Base-by-base conservation (phyloP, 1,140 invertebrate genomes). In the Caenorhabditis remanei region DNA sequence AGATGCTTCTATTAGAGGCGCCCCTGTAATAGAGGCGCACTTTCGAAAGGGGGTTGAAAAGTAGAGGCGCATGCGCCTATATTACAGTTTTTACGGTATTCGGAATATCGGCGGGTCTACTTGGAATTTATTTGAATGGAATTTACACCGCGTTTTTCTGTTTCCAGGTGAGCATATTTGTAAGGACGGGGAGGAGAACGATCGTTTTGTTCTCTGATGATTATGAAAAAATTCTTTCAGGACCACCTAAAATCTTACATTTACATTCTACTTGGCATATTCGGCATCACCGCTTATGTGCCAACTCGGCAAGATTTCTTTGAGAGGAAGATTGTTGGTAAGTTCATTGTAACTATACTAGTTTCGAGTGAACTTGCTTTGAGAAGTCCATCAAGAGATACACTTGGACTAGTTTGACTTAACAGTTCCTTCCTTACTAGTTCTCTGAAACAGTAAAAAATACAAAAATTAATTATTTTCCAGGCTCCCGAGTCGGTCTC, bases 81-180 rank as follows among this genome's bases (percentile, higher is more conserved):
- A n/a, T n/a, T n/a, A n/a, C n/a, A n/a, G n/a, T n/a, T n/a, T n/a
- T n/a, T n/a, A n/a, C n/a, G n/a, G n/a, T n/a, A 55, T 95, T 97
- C 90, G 97, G 97, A 16, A 97, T 98, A 65, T 96, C 96, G 24
- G 94, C 98, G 4, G 97, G 96, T 21, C 94, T 98, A 83, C 94
- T 98, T 83, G 97, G 96, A 40, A 97, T 98, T 92, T 98, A 98
- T 93, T 95, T 97, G 84, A 97, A 96, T 21, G 97, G 97, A 82
- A 96, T 98, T 89, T 98, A 98, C 93, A 98, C 97, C 93, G 97
- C 96, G 2, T 99, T 98, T 93, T 98, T 97, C 95, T 98, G 97
- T 93, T 95, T 97, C 91, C 95, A 95, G 93, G 96, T 97, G n/a
- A 63, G 75, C 4, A 24, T 41, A 65, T 43, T 63, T 84, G 8